Base-by-base conservation (phyloP, 2,888 invertebrate species). In the Andrena bicolor region DNA sequence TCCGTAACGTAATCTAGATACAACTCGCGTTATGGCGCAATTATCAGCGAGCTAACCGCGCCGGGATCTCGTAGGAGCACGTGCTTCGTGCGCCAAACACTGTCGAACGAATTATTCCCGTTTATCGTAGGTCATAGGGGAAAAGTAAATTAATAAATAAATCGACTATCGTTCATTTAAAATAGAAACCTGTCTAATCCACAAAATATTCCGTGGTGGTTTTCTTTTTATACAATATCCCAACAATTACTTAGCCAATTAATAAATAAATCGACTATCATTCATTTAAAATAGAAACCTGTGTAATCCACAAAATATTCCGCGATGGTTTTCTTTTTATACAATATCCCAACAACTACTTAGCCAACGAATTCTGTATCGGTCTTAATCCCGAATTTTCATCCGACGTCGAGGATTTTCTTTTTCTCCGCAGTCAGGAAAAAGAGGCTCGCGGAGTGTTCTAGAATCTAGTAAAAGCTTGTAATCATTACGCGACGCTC, bases 381-480 rank as follows among this genome's bases (percentile, higher is more conserved):
- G 41, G n/a, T 53, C 61, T 76, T 76, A 76, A 71, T 78, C 61
- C 51, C 35, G 26, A 76, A 41, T 58, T 26, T 71, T 30, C 16
- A 41, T 49, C 16, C 56, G 3, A 10, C 48, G 48, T 41, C 26
- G 41, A 13, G 16, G n/a, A 28, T 20, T 26, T 10, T 20, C 16
- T 49, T 63, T 41, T 30, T n/a, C 10, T 16, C 8, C 6, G 23
- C 53, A 16, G 49, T 13, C 13, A 16, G 56, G 63, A 41, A 30
- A 23, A 30, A 65, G 51, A 30, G 41, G 16, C 51, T 28, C 7
- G n/a, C 10, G 5, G 4, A 16, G 48, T 10, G 80, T 63, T 83
- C 26, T 88, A n/a, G n/a, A n/a, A n/a, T n/a, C n/a, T 87, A 88
- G n/a, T 88, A 90, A 90, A 85, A 87, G 86, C 68, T 61, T 83